These are phyloP conservation scores for Drosophila saltans DNA, from an alignment of 1,140 invertebrate species.

Conservation along the genomic window DNA sequence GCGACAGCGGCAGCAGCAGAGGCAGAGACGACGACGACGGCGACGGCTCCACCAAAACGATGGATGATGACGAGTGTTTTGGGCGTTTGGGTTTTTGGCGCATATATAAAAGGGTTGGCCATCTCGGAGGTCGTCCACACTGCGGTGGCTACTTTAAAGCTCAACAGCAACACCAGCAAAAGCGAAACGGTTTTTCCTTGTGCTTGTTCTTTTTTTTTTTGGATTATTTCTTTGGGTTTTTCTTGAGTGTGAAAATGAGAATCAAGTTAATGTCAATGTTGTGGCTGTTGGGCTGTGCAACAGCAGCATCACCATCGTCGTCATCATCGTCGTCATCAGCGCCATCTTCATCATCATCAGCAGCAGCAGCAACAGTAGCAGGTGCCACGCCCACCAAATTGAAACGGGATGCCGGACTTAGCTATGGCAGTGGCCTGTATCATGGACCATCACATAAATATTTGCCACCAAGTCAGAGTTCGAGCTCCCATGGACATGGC, in stretches of 20 bases:
- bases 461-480: constrained; percentile 43
- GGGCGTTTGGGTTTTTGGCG: constrained; percentile 25
- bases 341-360: background rate
- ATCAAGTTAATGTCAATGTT: constrained; percentile 27
- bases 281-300: constrained; percentile 4
- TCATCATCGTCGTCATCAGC: constrained; percentile 16
- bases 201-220: constrained; percentile 3
- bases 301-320: constrained; percentile 19
- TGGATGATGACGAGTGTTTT: constrained; percentile 38
- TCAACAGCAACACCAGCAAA: constrained; percentile 8
- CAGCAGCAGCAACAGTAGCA: background rate
- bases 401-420: constrained; percentile 46
- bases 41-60: constrained; percentile 14
- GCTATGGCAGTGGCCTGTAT: constrained; percentile 50
- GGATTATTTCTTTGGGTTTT: constrained; percentile 27
- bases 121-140: constrained; percentile 70
- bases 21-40: background rate
- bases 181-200: constrained; percentile 2
- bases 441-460: constrained; percentile 73
- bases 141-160: constrained; percentile 48
- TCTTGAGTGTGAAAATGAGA: constrained; percentile 1
- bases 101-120: constrained; percentile 74
- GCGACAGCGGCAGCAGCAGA: constrained; percentile 24
- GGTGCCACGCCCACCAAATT: constrained; percentile 3
- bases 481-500: constrained; percentile 11